A percentile compares a stretch with the other conserved stretches of the same genome.
Evolutionary conservation across 2,888 invertebrate genomes (phyloP).

Genomic region (Lasioglossum morio): DNA sequence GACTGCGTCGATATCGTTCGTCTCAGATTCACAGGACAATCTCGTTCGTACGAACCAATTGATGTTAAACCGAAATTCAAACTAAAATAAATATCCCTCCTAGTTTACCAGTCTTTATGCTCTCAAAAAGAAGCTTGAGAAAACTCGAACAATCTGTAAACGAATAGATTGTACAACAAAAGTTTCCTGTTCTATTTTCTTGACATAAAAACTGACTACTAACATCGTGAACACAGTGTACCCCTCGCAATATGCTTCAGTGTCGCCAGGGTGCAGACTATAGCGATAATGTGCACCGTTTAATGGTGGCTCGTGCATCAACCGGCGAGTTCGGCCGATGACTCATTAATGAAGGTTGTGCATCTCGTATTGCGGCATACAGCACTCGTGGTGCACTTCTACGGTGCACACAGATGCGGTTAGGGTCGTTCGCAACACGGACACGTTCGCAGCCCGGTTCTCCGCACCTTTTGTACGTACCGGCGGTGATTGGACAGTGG

Average conservation of each 20-base stretch:
- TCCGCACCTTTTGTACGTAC: slow-evolving; percentile 53
- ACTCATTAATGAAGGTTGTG: slow-evolving; percentile 77
- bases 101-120: too few species aligned
- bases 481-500: slow-evolving; percentile 58
- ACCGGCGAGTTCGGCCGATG: slow-evolving; percentile 67
- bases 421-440: slow-evolving; percentile 41
- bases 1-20: neutral
- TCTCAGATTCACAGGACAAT: neutral
- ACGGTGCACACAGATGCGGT: slow-evolving; percentile 30
- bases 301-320: slow-evolving; percentile 64
- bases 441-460: slow-evolving; percentile 57
- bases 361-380: slow-evolving; percentile 71
- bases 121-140: too few species aligned
- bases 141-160: too few species aligned
- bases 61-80: neutral
- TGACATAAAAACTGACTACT: too few species aligned
- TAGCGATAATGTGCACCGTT: slow-evolving; percentile 27
- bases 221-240: too few species aligned
- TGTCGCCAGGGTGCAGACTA: slow-evolving; percentile 19
- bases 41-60: neutral
- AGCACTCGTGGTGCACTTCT: slow-evolving; percentile 52
- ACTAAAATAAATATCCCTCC: too few species aligned
- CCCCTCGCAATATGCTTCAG: neutral
- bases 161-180: too few species aligned
- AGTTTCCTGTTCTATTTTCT: too few species aligned